Evolutionary conservation across 2,888 invertebrate species (phyloP).

Genomic region (Scelioninae gen. 1): DNA sequence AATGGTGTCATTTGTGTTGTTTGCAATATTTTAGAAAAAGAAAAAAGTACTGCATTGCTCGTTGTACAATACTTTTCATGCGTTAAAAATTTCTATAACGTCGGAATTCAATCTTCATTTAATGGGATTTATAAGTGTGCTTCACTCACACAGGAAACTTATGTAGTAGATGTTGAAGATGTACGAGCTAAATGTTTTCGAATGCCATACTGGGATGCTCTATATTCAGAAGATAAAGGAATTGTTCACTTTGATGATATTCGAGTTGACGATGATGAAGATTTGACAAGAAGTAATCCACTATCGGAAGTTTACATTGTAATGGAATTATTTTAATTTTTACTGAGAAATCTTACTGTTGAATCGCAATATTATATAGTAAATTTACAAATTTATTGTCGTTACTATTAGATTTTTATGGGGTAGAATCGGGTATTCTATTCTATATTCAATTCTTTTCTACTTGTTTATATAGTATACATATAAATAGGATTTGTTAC

Average conservation of each 20-base stretch:
- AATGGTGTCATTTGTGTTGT: no score
- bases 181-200: slow-evolving; percentile 35
- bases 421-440: no score
- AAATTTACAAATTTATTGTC: no score
- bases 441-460: no score
- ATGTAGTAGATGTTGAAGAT: neutral
- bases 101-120: neutral
- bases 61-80: no score
- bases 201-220: slow-evolving; percentile 39
- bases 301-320: slow-evolving; percentile 5
- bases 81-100: neutral
- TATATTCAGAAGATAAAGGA: slow-evolving; percentile 1
- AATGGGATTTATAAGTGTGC: slow-evolving; percentile 9
- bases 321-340: neutral
- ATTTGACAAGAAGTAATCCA: slow-evolving; percentile 10
- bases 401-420: no score
- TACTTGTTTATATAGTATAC: no score
- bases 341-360: no score
- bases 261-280: slow-evolving; percentile 8
- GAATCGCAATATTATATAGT: no score
- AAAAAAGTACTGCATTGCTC: no score
- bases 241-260: neutral
- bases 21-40: no score
- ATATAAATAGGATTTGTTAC: no score
- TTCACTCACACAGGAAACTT: neutral